Base-by-base conservation (phyloP, 2,888 invertebrate genomes). In the Pollenia angustigena region DNA sequence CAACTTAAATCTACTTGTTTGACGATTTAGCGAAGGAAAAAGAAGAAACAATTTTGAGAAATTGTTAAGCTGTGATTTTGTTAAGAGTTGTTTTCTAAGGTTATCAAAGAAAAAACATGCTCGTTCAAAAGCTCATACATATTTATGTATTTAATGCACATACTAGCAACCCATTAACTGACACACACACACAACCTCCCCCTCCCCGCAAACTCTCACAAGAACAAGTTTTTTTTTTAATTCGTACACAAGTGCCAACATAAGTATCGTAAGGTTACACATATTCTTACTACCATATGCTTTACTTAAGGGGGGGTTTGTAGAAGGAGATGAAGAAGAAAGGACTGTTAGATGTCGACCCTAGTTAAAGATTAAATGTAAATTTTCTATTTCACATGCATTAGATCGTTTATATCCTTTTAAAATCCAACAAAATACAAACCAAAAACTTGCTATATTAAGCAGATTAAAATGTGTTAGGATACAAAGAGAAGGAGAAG, bases 171-270 rank as follows among this genome's bases (percentile, higher is more conserved):
- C 42, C 14, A 16, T 23, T 16, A 50, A 68, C 14, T 46, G 48
- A 48, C 32, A 40, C 23, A n/a, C 32, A 66, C n/a, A 66, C 14
- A 68, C 9, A 12, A 23, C 4, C 44, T 48, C 50, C 11, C 11
- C 16, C 16, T 10, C 0, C 42, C 32, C 6, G 4, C 32, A 32
- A 32, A 32, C 32, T 32, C 32, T 6, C 32, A 14, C 12, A 40
- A 40, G 23, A 78, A 68, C 12, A 56, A 58, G 68, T 58, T 78
- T 14, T 78, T 78, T 14, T 23, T 78, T 78, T 40, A 78, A 68
- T 46, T 68, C 48, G 68, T n/a, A 68, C 48, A 48, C 16, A 16
- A 78, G 32, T 68, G 54, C 46, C 56, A 9, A 46, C 66, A 56
- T 40, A 80, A 71, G 52, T 62, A 71, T 52, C 12, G 60, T 62